Base-by-base conservation (phyloP, 2,797 vertebrate genomes). In the Steatocranus sp. region DNA sequence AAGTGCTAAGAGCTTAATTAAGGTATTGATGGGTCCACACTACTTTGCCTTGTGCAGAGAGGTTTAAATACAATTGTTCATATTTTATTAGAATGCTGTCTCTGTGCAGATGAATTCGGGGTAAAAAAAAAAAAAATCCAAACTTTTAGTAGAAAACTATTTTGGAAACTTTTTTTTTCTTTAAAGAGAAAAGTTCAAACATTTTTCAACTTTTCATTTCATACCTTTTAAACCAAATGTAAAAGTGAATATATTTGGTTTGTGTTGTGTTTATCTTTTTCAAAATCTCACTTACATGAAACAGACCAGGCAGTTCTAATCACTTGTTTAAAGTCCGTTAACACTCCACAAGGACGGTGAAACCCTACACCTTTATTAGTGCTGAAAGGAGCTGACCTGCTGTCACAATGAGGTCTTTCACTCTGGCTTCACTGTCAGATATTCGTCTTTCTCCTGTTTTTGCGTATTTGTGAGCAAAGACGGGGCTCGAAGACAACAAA, bases 281-380 rank as follows among this genome's bases (percentile, higher is more conserved):
- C 8, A 61, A 61, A 70, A 46, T 70, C 66, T 18, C 41, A 70
- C 66, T 15, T 41, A 23, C n/a, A 23, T 48, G 17, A 73, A 48
- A 0, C 43, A 73, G 43, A 48, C 10, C 43, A 30, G 68, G 7
- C 85, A 90, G 23, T 15, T 2, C 76, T 25, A 6, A 15, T 75
- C 1, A 25, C 14, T 43, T 58, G 34, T 77, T 88, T 75, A 77
- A 73, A 83, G 75, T 11, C 81, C 30, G 79, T 88, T 73, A 66
- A 83, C 36, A 6, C 83, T 70, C 34, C 36, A 11, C 5, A 5
- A 46, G 58, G 79, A 84, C 25, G 23, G 81, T 76, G 89, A 89
- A 90, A 90, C 80, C 49, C 34, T 68, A 82, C 66, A 86, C 88
- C 63, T 88, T 89, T 82, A 90, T 90, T 51, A 81, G 76, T 50